A percentile compares a stretch with the other conserved stretches of the same genome.
Evolutionary conservation across 2,888 invertebrate species (phyloP).

Genomic region (Oligia fasciuncula): DNA sequence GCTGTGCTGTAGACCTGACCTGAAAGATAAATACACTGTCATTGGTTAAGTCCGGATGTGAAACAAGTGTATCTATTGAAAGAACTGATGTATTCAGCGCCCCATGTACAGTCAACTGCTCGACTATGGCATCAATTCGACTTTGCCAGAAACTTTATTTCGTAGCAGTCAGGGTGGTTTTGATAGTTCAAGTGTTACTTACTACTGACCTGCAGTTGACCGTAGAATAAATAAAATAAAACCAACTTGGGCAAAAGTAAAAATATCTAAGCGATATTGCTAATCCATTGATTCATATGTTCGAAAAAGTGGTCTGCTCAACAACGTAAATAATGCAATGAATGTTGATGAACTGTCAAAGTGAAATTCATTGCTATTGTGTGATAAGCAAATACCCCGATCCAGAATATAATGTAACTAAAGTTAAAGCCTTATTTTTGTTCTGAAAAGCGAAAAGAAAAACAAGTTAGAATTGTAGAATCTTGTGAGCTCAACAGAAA

Average conservation of each 20-base stretch:
- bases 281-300: neutral
- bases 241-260: neutral
- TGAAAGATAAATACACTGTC: neutral
- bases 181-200: neutral
- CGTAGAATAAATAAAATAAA: neutral
- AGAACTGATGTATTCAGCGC: neutral
- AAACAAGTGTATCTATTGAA: neutral
- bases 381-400: no score
- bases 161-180: neutral
- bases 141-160: neutral
- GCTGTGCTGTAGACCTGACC: slow-evolving; percentile 1
- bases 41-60: slow-evolving; percentile 1
- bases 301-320: neutral
- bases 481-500: neutral
- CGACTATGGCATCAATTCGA: neutral
- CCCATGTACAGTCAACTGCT: neutral
- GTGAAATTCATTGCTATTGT: neutral
- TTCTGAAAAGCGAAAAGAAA: neutral
- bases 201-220: neutral
- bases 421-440: neutral
- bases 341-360: neutral
- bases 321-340: neutral
- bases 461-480: neutral
- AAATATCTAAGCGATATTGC: neutral
- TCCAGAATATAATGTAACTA: neutral